Base-by-base conservation (phyloP, 1,140 invertebrate genomes). In the Caenorhabditis brenneri region DNA sequence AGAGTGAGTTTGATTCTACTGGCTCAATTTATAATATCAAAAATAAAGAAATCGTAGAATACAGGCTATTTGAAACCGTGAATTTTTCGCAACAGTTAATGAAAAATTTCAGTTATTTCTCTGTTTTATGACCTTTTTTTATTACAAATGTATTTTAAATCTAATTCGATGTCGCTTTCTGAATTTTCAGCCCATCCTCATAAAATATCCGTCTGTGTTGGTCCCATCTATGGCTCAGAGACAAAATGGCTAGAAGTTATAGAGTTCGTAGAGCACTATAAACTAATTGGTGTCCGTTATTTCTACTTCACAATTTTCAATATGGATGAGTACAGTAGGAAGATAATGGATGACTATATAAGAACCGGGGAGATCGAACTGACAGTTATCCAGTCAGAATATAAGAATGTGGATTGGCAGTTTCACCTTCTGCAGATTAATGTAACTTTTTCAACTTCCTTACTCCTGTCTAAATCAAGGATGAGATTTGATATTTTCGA, bases 261-360 rank as follows among this genome's bases (percentile, higher is more conserved):
- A 12, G 58, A 65, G 31, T 65, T 36, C 36, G 22, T 65, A 3
- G 58, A 65, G n/a, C 58, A 65, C 16, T 65, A 65, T 65, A 65
- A 36, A 65, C 29, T 65, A 36, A 33, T 65, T 33, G 58, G 58
- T 15, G 58, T 36, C 10, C 29, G 31, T 0, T 19, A 65, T 19
- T 65, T 65, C 16, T 65, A 65, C 36, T 65, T 65, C 31, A 65
- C 58, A 36, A 16, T 65, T 3, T 65, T 65, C 58, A 65, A 65
- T 36, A 65, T 65, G 15, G 36, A 65, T 65, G 58, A 65, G 58
- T 65, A 65, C 58, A n/a, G 31, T 36, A 16, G 29, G 15, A 65
- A 65, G 31, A 65, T 65, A 9, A 0, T 55, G 5, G 53, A 55
- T 27, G 53, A 55, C 10, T 55, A 55, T 55, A 9, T 27, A 10